These are phyloP conservation scores for Theocolax elegans DNA, from an alignment of 1,140 invertebrate species.

Conservation along the genomic window DNA sequence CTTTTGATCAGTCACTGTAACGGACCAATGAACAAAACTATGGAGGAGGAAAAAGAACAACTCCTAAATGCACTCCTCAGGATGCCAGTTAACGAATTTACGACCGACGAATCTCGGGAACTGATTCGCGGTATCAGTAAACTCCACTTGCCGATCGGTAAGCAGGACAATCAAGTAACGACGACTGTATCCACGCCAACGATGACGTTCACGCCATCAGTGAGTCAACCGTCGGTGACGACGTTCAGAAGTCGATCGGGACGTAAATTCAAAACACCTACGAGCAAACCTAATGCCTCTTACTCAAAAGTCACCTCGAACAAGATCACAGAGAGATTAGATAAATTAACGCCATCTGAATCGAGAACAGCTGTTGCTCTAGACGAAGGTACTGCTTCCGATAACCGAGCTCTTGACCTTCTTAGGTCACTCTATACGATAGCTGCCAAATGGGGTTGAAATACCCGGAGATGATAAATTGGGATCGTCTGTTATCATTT, in stretches of 20 bases:
- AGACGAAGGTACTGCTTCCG: slow-evolving; percentile 69
- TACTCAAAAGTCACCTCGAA: slow-evolving; percentile 26
- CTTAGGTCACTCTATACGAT: slow-evolving; percentile 84
- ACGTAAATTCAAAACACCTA: slow-evolving; percentile 53
- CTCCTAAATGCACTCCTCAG: slow-evolving; percentile 76
- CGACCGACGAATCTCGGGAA: slow-evolving; percentile 55
- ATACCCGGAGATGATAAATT: neutral
- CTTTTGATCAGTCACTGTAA: slow-evolving; percentile 81
- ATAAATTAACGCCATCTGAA: slow-evolving; percentile 42
- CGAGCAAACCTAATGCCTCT: slow-evolving; percentile 17
- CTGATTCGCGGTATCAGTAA: slow-evolving; percentile 58
- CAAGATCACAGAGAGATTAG: slow-evolving; percentile 57
- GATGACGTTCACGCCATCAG: slow-evolving; percentile 44
- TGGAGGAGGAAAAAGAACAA: slow-evolving; percentile 73
- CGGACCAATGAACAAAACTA: slow-evolving; percentile 72
- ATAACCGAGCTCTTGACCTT: slow-evolving; percentile 81
- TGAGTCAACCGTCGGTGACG: slow-evolving; percentile 53
- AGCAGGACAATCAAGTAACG: neutral
- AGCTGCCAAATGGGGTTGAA: slow-evolving; percentile 80
- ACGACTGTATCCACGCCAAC: slow-evolving; percentile 38
- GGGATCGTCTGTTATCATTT: slow-evolving; percentile 17
- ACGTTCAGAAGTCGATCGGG: slow-evolving; percentile 60
- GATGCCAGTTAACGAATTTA: slow-evolving; percentile 67
- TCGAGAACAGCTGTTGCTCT: slow-evolving; percentile 61
- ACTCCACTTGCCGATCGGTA: slow-evolving; percentile 54